A percentile compares a stretch with the other conserved stretches of the same genome.
These are phyloP conservation scores for Clunio marinus DNA, from an alignment of 2,888 invertebrate species.

Conservation along the genomic window DNA sequence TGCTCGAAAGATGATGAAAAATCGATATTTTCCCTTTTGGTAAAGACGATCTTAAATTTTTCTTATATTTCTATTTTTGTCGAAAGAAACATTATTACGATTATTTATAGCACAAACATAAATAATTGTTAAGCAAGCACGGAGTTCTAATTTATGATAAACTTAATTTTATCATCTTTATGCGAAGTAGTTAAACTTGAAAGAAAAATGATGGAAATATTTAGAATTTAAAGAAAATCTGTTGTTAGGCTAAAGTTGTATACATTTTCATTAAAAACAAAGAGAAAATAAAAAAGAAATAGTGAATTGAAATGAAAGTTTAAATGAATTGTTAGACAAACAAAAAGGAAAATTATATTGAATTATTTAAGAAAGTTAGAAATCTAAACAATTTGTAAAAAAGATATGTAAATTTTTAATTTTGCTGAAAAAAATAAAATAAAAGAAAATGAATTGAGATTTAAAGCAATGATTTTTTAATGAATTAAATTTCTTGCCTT, in stretches of 20 bases:
- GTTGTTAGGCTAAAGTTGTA: not conserved
- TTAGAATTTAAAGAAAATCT: not conserved
- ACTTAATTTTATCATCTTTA: not conserved
- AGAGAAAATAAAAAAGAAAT: not conserved
- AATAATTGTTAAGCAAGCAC: slow-evolving; percentile 17
- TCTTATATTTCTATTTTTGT: no score
- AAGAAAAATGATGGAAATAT: not conserved
- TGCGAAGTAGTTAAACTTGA: not conserved
- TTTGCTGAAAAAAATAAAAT: slow-evolving; percentile 4
- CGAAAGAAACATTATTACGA: not conserved
- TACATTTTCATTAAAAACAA: no score
- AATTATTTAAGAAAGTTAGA: not conserved
- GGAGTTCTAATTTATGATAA: not conserved
- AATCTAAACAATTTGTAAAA: not conserved
- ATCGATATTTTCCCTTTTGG: not conserved
- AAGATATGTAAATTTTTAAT: slow-evolving; percentile 10
- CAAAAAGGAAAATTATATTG: not conserved
- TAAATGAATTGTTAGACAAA: not conserved
- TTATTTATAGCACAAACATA: slow-evolving; percentile 7
- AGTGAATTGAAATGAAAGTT: not conserved
- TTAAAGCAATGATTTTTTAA: no score
- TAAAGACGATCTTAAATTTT: no score
- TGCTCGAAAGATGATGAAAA: not conserved
- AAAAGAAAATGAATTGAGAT: no score
- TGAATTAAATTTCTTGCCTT: no score